Percentiles rank a stretch among this genome's conserved stretches.
phyloP scores from a whole-genome alignment of 2,113 vertebrate genomes.

The Columba livia region DNA sequence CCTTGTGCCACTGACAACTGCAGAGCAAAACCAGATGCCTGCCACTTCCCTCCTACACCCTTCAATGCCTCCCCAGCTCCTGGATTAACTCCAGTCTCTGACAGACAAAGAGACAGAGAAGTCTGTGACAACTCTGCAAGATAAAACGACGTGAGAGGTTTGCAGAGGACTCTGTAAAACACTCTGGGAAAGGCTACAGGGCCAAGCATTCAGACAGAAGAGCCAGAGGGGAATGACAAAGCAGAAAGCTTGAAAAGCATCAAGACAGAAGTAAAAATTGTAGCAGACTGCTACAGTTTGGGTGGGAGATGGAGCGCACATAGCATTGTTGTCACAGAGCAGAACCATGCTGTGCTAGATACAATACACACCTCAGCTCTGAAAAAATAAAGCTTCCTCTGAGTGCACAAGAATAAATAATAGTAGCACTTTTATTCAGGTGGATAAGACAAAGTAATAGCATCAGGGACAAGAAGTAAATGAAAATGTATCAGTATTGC shows the following conservation, averaged over 20 bases:
- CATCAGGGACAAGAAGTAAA: neutral
- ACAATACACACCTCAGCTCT: neutral
- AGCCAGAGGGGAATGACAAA: neutral
- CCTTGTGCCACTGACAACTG: neutral
- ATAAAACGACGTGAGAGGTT: neutral
- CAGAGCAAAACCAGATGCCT: rapidly evolving
- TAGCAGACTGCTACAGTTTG: neutral
- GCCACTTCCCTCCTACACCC: neutral
- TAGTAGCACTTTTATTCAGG: neutral
- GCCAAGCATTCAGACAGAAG: neutral
- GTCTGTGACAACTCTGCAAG: neutral
- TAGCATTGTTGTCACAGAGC: neutral
- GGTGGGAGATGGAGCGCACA: neutral
- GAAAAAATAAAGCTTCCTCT: neutral
- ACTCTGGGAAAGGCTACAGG: neutral
- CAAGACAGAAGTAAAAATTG: neutral
- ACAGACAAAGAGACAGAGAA: neutral
- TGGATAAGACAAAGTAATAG: neutral
- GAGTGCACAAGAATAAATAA: neutral
- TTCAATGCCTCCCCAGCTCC: neutral
- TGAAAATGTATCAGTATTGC: neutral
- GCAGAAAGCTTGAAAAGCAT: neutral
- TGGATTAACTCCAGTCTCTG: neutral
- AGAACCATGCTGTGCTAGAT: neutral
- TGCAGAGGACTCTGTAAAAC: neutral